Conservation (phyloP, 1,140 invertebrate species). For the Stegodyphus mimosarum region DNA sequence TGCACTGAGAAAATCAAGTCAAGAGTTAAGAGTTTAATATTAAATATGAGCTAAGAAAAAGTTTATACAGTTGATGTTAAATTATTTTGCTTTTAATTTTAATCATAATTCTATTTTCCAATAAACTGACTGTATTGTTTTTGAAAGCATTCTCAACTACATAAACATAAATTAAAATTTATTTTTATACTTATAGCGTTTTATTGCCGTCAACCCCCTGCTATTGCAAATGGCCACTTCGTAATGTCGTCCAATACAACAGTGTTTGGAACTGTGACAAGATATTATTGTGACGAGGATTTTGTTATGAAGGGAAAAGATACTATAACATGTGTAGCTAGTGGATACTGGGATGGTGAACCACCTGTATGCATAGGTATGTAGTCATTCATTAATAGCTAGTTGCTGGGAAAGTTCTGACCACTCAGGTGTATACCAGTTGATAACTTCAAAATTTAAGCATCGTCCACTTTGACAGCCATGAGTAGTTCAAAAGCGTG, state of each 20-base stretch:
- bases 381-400: not conserved
- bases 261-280: slow-evolving; percentile 77
- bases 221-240: slow-evolving; percentile 79
- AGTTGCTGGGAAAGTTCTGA: not conserved
- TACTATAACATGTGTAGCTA: slow-evolving; percentile 78
- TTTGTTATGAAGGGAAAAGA: slow-evolving; percentile 76
- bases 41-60: too few relatives aligned
- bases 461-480: too few relatives aligned
- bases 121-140: not conserved
- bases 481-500: too few relatives aligned
- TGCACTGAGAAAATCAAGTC: too few relatives aligned
- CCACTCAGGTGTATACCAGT: not conserved
- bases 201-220: slow-evolving; percentile 79
- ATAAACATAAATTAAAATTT: not conserved
- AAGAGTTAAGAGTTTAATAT: too few relatives aligned
- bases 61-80: too few relatives aligned
- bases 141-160: not conserved
- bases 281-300: slow-evolving; percentile 78
- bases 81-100: not conserved
- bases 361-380: slow-evolving; percentile 71
- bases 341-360: slow-evolving; percentile 82
- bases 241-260: slow-evolving; percentile 75
- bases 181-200: slow-evolving; percentile 72
- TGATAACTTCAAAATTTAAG: too few relatives aligned
- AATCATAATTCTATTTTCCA: not conserved